Evolutionary conservation across 2,797 vertebrate genomes (phyloP), one percentile per base, ranked within the genome.

Genomic region (Pogonophryne albipinna): DNA sequence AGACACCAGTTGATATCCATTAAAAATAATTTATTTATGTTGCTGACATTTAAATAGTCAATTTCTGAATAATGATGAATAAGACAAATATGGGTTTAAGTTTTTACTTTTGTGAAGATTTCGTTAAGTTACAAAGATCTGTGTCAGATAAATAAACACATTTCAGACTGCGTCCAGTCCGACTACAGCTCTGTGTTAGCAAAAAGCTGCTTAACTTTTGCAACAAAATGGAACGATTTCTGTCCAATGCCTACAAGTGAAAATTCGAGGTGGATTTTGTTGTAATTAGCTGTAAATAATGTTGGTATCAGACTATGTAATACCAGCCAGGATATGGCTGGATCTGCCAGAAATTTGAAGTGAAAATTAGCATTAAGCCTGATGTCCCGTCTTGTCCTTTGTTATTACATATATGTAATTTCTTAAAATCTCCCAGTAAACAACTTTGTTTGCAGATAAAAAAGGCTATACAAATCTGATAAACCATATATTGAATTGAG

Each of bases 1-100:
- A 79, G 9, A 79, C 10, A 59, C 2, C 3, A 11, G 76, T 49
- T 67, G 17, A 62, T 45, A 74, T 71, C 23, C 17, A 56, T 64
- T 46, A 10, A 4, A 55, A 66, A 19, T 1, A 44, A 49, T 7
- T 31, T 34, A 57, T 55, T 73, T 64, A 76, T 57, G 57, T 15
- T 56, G 20, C 44, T 74, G 79, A 69, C 52, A 75, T 82, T 77
- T 82, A 4, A 50, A 69, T 66, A 58, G 61, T 66, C 42, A 0
- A 23, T 71, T n/a, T n/a, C 16, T 71, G 53, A 75, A 57, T 61
- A 66, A 63, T 64, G 27, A 66, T 60, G 1, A 11, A 23, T 31
- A 4, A 23, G 23, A 66, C 19, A 74, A 71, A 79, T 57, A 38
- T 71, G 45, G 13, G 23, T 50, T 55, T 47, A 58, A 50, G 17